These are phyloP conservation scores for Tiaroga cobitis DNA, from an alignment of 2,797 vertebrate genomes.

Conservation along the genomic window DNA sequence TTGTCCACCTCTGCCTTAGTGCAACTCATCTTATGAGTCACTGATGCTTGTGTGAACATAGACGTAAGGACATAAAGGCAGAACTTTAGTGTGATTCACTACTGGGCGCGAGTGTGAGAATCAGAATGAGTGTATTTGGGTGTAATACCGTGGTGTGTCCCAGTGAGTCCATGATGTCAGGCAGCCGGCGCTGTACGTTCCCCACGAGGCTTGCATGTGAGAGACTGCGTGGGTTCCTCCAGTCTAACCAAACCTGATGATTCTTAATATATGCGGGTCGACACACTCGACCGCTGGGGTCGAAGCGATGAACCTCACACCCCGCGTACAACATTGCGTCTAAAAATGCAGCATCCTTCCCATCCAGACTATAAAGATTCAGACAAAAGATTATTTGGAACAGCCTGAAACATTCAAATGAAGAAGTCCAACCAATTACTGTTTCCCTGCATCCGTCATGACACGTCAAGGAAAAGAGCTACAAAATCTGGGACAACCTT, in stretches of 20 bases:
- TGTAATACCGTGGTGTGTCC: slow-evolving; percentile 68
- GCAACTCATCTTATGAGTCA: slow-evolving; percentile 57
- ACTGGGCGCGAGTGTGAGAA: neutral
- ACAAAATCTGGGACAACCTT: slow-evolving; percentile 19
- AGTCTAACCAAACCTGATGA: slow-evolving; percentile 81
- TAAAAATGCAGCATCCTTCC: slow-evolving; percentile 73
- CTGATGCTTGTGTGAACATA: slow-evolving; percentile 78
- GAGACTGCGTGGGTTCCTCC: slow-evolving; percentile 69
- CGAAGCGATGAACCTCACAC: slow-evolving; percentile 80
- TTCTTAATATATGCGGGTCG: slow-evolving; percentile 58
- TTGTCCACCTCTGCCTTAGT: too few species aligned
- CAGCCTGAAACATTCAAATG: neutral
- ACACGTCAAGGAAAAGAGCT: neutral
- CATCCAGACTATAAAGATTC: slow-evolving; percentile 73
- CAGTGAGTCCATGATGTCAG: slow-evolving; percentile 76
- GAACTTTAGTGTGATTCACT: slow-evolving; percentile 41
- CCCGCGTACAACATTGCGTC: slow-evolving; percentile 69
- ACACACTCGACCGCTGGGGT: slow-evolving; percentile 67
- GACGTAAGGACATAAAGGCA: slow-evolving; percentile 76
- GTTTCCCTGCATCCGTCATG: slow-evolving; percentile 1
- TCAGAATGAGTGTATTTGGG: neutral
- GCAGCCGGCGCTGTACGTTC: slow-evolving; percentile 72
- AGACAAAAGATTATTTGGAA: slow-evolving; percentile 46
- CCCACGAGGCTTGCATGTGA: slow-evolving; percentile 63
- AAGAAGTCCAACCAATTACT: neutral